These are phyloP conservation scores for Synanthedon andrenaeformis DNA, from an alignment of 2,888 invertebrate genomes.

Conservation along the genomic window DNA sequence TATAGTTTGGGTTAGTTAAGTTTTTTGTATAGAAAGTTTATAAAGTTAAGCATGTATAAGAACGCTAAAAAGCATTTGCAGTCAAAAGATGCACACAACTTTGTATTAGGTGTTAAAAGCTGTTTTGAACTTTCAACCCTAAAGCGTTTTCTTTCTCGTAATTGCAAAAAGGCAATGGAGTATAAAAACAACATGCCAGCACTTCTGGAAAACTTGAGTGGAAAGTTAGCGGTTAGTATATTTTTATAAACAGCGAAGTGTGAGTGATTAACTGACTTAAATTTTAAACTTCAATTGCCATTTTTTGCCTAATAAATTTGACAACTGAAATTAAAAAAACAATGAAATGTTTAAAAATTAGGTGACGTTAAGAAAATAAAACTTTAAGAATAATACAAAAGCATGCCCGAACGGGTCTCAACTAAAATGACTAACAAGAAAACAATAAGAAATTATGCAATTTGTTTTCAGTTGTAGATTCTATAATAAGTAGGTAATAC, in stretches of 20 bases:
- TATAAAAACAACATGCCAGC: conserved; percentile 64
- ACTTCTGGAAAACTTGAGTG: conserved; percentile 61
- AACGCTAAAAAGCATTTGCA: background rate
- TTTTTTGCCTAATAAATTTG: too few relatives aligned
- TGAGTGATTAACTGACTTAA: conserved; percentile 4
- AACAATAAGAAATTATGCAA: too few relatives aligned
- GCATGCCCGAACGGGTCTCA: too few relatives aligned
- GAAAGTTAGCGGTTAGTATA: conserved; percentile 52
- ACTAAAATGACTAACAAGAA: too few relatives aligned
- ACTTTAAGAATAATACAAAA: too few relatives aligned
- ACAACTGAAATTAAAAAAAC: too few relatives aligned
- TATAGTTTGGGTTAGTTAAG: too few relatives aligned
- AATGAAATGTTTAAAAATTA: too few relatives aligned
- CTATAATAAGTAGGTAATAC: too few relatives aligned
- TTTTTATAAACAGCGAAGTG: conserved; percentile 46
- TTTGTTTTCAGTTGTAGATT: too few relatives aligned
- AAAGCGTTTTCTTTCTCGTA: conserved; percentile 43
- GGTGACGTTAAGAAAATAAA: too few relatives aligned
- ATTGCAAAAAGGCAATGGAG: conserved; percentile 47
- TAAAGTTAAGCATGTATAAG: background rate
- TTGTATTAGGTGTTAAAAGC: conserved; percentile 50
- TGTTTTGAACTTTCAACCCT: conserved; percentile 58
- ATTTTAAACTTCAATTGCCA: conserved; percentile 16
- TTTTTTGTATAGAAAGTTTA: too few relatives aligned
- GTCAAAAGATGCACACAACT: conserved; percentile 17